phyloP scores from a whole-genome alignment of 2,888 invertebrate species.

The Trimorus sp. region DNA sequence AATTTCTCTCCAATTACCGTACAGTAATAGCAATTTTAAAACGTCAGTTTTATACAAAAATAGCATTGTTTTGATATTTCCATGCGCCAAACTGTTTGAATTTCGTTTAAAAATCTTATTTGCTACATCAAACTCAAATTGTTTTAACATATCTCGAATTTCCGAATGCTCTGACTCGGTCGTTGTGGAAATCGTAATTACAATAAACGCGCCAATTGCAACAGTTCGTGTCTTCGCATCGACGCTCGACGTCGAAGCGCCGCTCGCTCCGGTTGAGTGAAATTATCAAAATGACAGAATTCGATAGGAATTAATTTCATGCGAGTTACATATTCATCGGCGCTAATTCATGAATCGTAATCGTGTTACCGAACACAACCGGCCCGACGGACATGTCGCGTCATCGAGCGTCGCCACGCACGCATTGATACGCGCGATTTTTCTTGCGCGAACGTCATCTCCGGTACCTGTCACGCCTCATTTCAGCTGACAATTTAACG shows the following conservation, averaged over 20 bases:
- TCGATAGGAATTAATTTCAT: constrained; percentile 50
- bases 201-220: constrained; percentile 35
- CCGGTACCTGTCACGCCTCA: constrained; percentile 33
- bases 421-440: constrained; percentile 23
- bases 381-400: constrained; percentile 33
- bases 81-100: neutral
- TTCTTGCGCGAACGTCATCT: constrained; percentile 33
- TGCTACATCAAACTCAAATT: too few species aligned
- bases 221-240: constrained; percentile 32
- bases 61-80: neutral
- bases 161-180: too few species aligned
- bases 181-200: neutral
- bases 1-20: too few species aligned
- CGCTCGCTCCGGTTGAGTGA: constrained; percentile 25
- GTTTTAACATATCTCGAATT: too few species aligned
- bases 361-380: constrained; percentile 43
- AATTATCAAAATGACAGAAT: constrained; percentile 60
- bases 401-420: constrained; percentile 25
- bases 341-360: constrained; percentile 46
- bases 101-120: neutral
- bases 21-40: too few species aligned
- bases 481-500: constrained; percentile 28
- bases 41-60: too few species aligned
- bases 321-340: constrained; percentile 54
- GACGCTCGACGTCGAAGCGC: constrained; percentile 19